A percentile compares a stretch with the other conserved stretches of the same genome.
Evolutionary conservation across 2,888 invertebrate species (phyloP).

Genomic region (Meta bourneti): DNA sequence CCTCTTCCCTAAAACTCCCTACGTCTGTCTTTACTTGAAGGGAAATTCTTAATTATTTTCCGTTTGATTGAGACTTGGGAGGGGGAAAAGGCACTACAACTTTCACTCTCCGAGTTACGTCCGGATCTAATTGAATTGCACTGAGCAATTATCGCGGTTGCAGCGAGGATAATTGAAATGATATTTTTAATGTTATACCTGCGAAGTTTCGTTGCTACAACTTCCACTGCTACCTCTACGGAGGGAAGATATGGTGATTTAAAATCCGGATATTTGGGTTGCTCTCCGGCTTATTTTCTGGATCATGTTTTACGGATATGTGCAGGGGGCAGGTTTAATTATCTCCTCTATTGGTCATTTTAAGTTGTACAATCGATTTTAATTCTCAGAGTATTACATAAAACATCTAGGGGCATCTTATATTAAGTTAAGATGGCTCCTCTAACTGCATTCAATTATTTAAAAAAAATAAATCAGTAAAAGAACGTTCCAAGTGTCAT

Average conservation of each 20-base stretch:
- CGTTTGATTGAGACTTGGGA: constrained; percentile 49
- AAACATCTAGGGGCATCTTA: no score
- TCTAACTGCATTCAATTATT: no score
- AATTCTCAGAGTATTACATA: no score
- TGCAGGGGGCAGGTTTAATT: not conserved
- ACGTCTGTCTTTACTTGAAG: not conserved
- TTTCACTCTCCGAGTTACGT: not conserved
- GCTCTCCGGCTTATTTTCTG: not conserved
- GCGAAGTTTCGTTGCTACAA: not conserved
- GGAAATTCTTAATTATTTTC: constrained; percentile 73
- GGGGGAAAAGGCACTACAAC: constrained; percentile 15
- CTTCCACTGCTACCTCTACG: not conserved
- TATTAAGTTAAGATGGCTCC: no score
- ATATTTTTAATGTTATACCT: constrained; percentile 37
- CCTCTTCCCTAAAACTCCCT: constrained; percentile 4
- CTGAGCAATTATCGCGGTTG: constrained; percentile 66
- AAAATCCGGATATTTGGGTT: no score
- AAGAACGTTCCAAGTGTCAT: no score
- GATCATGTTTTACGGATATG: constrained; percentile 16
- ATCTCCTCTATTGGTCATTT: not conserved
- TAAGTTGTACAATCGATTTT: no score
- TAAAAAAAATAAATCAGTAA: no score
- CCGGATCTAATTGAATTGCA: constrained; percentile 68
- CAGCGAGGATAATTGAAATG: constrained; percentile 64
- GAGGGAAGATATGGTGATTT: no score